Conservation (phyloP, 2,888 invertebrate genomes). For the Corbicula japonica region DNA sequence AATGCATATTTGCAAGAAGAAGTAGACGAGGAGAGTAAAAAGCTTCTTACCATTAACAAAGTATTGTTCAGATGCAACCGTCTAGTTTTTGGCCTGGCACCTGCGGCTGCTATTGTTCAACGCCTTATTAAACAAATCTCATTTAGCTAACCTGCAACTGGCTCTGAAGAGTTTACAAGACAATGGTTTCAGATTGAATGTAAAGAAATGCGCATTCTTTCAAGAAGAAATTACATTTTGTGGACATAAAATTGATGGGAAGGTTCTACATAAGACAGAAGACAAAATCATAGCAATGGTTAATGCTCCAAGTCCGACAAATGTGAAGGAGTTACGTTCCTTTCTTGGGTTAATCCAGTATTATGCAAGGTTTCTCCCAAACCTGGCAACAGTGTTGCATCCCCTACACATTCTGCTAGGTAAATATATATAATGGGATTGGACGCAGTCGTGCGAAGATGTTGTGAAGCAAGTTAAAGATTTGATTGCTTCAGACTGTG, state of each 20-base stretch:
- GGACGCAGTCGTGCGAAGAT: constrained; percentile 37
- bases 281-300: constrained; percentile 35
- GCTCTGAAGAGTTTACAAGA: constrained; percentile 6
- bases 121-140: constrained; percentile 56
- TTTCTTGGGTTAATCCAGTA: constrained; percentile 32
- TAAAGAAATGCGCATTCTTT: constrained; percentile 24
- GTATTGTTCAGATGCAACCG: constrained; percentile 61
- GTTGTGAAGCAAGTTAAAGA: constrained; percentile 65
- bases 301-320: constrained; percentile 17
- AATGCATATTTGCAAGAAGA: no score
- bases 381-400: constrained; percentile 39
- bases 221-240: constrained; percentile 32
- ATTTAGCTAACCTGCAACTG: constrained; percentile 9
- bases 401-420: constrained; percentile 47
- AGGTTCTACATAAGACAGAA: constrained; percentile 32
- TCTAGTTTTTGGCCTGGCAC: constrained; percentile 60
- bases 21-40: no score
- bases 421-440: constrained; percentile 37
- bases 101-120: constrained; percentile 66
- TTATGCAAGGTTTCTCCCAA: constrained; percentile 9
- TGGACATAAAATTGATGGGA: constrained; percentile 37
- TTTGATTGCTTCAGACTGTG: constrained; percentile 64
- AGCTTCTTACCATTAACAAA: constrained; percentile 66
- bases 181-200: constrained; percentile 9
- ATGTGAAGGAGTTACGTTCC: constrained; percentile 13